Base-by-base conservation (phyloP, 2,888 invertebrate species). In the Subacronicta megacephala region DNA sequence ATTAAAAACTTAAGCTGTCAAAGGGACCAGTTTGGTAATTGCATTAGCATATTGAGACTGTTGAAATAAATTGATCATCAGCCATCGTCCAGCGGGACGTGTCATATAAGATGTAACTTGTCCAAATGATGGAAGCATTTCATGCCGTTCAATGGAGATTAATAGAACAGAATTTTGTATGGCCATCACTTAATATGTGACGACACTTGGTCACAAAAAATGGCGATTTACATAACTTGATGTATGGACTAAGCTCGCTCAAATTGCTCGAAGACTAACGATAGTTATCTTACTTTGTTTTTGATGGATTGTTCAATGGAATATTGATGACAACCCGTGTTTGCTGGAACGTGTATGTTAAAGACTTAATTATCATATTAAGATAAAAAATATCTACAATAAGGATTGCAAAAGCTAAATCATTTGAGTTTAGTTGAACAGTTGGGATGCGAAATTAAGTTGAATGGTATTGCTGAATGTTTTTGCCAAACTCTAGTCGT, bases 1-100 rank as follows among this genome's bases (percentile, higher is more conserved):
- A 58, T 52, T 49, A 59, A 65, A 66, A 66, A 56, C 40, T 41
- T 29, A 58, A 41, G 43, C 44, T 58, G 66, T 60, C 61, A 46
- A 13, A 37, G 62, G 43, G 63, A 72, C 70, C 61, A 61, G 72
- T 74, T 59, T 45, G 74, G 74, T 75, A 74, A 78, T 80, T 81
- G 69, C 69, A 86, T 87, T 83, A 82, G 60, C 80, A 85, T 84
- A 82, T 74, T 78, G 63, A 79, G 83, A 73, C 69, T 77, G 79
- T 77, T 76, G 61, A 73, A 77, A 79, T 77, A 74, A 80, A 83
- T 84, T 81, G 77, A 81, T 82, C 72, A 72, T 65, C 62, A 59
- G 60, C 60, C 54, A 62, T 53, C 61, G 31, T 31, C n/a, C 31
- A n/a, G n/a, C 31, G 60, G 43, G 38, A 61, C 69, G 50, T 69